phyloP scores from a whole-genome alignment of 1,140 invertebrate species.

The Cataglyphis hispanica region DNA sequence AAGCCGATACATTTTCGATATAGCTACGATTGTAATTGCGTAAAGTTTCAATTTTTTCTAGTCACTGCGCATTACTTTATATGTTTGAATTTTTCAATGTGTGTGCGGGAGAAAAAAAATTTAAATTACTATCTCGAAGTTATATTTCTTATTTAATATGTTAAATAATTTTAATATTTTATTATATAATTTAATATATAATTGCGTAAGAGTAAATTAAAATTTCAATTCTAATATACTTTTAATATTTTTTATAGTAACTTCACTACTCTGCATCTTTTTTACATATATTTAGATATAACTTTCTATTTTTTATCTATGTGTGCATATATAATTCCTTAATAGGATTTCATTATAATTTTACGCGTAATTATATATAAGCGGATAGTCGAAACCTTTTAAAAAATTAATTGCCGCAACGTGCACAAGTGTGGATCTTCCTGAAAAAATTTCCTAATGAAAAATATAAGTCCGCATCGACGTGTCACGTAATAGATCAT shows the following conservation, averaged over 20 bases:
- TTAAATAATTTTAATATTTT: neutral
- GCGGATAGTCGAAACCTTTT: constrained; percentile 27
- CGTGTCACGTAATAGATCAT: constrained; percentile 23
- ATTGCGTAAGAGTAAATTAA: neutral
- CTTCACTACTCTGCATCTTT: neutral
- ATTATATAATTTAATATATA: neutral
- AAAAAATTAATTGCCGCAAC: constrained; percentile 23
- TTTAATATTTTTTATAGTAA: neutral
- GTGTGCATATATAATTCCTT: neutral
- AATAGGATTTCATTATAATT: constrained; percentile 15
- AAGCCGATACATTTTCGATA: constrained; percentile 19
- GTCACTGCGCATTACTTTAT: neutral
- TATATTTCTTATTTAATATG: neutral
- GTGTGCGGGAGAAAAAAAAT: neutral
- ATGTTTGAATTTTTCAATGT: neutral
- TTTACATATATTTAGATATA: neutral
- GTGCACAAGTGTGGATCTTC: neutral
- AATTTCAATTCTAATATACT: neutral
- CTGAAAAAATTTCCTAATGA: neutral
- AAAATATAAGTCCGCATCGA: neutral
- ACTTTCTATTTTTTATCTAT: neutral
- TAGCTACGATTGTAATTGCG: neutral
- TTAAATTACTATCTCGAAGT: neutral
- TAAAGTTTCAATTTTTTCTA: neutral
- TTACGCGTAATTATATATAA: constrained; percentile 6